phyloP scores from a whole-genome alignment of 2,888 invertebrate species.

The Melanostoma scalare region DNA sequence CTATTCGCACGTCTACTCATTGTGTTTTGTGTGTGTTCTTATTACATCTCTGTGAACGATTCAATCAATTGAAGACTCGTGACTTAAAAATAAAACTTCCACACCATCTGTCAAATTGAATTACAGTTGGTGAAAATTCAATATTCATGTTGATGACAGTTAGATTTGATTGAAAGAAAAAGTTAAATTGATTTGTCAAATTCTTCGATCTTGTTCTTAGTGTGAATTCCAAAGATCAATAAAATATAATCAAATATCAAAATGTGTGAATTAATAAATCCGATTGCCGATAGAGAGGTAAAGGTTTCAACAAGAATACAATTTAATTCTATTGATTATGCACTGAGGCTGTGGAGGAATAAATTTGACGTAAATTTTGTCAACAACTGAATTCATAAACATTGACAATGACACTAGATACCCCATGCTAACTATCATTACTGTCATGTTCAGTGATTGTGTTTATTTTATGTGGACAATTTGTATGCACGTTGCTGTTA shows the following conservation, averaged over 20 bases:
- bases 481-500: background rate
- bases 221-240: conserved; percentile 5
- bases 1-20: background rate
- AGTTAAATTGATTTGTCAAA: conserved; percentile 13
- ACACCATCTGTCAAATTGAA: conserved; percentile 15
- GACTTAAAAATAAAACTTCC: conserved; percentile 4
- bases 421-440: background rate
- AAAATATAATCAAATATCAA: conserved; percentile 5
- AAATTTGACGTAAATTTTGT: background rate
- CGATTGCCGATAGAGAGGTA: conserved; percentile 69
- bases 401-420: conserved; percentile 10
- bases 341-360: background rate
- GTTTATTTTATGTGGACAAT: conserved; percentile 1
- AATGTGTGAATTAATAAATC: conserved; percentile 74
- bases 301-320: background rate
- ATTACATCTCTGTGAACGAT: conserved; percentile 4
- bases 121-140: conserved; percentile 24
- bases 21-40: background rate
- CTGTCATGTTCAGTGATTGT: conserved; percentile 29
- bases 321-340: background rate
- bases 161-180: conserved; percentile 10
- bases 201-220: background rate
- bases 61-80: conserved; percentile 17
- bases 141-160: conserved; percentile 15
- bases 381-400: background rate